Conservation (phyloP, 2,113 vertebrate species). For the Meleagris gallopavo region DNA sequence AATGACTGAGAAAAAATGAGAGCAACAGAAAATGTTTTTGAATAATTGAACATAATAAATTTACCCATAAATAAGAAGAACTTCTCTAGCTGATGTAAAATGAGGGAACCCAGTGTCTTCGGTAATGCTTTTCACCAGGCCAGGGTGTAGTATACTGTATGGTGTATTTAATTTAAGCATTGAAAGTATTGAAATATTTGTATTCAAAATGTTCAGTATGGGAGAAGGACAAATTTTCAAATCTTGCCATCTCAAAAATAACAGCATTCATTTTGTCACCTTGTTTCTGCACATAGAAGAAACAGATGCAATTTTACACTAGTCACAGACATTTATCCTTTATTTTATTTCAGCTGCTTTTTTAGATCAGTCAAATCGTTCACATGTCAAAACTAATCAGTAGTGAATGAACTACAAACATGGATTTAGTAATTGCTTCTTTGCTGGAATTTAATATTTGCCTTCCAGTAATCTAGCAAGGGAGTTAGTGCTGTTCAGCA, state of each 20-base stretch:
- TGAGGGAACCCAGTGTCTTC: not conserved
- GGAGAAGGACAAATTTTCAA: not conserved
- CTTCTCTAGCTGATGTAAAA: not conserved
- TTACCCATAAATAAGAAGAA: not conserved
- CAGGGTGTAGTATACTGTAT: not conserved
- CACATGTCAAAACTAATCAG: not conserved
- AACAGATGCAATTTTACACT: not conserved
- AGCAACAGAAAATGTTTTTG: not conserved
- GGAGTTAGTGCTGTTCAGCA: not conserved
- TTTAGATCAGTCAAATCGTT: not conserved
- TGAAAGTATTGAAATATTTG: not conserved
- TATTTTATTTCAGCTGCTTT: not conserved
- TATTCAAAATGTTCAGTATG: not conserved
- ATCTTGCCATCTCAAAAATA: not conserved
- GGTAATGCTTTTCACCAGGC: not conserved
- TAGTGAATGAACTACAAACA: constrained; percentile 48
- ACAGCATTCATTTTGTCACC: not conserved
- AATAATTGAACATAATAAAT: not conserved
- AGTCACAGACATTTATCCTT: not conserved
- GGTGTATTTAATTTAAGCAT: not conserved
- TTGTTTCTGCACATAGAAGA: not conserved
- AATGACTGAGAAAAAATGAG: not conserved
- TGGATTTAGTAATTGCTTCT: constrained; percentile 40
- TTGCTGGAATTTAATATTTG: constrained; percentile 54
- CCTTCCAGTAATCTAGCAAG: constrained; percentile 20